Conservation (phyloP, 1,140 invertebrate genomes). For the Drosophila bipectinata region DNA sequence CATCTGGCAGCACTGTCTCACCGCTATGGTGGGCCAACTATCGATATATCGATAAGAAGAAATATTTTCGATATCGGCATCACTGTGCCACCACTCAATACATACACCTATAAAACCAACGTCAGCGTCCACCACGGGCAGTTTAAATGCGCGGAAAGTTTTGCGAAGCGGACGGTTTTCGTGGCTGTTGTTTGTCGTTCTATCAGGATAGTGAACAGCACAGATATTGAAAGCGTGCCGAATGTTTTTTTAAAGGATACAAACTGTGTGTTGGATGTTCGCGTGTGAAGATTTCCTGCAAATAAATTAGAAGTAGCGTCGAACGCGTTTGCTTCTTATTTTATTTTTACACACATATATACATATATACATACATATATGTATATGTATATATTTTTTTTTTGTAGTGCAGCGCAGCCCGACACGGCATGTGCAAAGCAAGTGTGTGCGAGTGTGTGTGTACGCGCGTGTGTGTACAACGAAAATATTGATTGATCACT, state of each 20-base stretch:
- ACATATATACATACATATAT: no score
- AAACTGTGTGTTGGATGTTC: neutral
- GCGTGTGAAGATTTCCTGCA: neutral
- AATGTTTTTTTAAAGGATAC: neutral
- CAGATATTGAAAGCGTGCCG: neutral
- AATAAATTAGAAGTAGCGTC: neutral
- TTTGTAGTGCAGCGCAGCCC: neutral
- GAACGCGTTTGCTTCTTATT: neutral
- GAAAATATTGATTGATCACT: conserved; percentile 1
- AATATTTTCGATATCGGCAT: neutral
- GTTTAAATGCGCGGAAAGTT: neutral
- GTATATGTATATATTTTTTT: no score
- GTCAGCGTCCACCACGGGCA: neutral
- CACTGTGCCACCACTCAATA: neutral
- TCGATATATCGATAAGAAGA: neutral
- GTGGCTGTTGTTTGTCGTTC: neutral
- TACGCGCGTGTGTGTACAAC: conserved; percentile 1
- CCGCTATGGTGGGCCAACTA: no score
- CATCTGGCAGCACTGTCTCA: no score
- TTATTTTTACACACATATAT: no score
- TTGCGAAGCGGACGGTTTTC: neutral
- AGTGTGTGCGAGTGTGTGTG: neutral
- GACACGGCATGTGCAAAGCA: neutral
- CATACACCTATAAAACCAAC: neutral
- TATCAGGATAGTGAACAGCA: neutral